Percentiles rank a stretch among this genome's conserved stretches.
These are phyloP conservation scores for Cliona cf. orientalis DNA, from an alignment of 37 sponge, comb jelly and placozoan species.

Conservation along the genomic window DNA sequence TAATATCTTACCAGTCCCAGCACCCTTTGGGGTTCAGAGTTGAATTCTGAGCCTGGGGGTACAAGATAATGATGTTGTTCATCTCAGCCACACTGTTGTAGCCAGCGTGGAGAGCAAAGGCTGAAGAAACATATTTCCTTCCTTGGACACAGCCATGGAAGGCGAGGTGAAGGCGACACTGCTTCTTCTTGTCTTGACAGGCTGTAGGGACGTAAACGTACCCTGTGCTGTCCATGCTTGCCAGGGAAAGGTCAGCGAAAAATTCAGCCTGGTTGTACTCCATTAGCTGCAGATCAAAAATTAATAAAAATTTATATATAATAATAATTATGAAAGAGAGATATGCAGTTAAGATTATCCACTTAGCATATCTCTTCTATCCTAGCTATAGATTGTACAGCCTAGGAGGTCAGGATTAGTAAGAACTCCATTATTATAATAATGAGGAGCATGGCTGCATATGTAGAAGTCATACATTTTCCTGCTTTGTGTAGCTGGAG, in stretches of 20 bases:
- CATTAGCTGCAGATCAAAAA: slow-evolving; percentile 39
- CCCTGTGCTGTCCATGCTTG: slow-evolving; percentile 73
- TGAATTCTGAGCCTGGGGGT: slow-evolving; percentile 66
- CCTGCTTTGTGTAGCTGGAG: slow-evolving; percentile 14
- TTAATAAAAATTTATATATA: too few species aligned
- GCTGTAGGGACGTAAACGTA: slow-evolving; percentile 83
- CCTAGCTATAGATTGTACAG: too few species aligned
- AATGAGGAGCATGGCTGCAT: too few species aligned
- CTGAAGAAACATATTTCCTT: slow-evolving; percentile 55
- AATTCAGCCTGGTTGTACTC: slow-evolving; percentile 82
- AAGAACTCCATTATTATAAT: too few species aligned
- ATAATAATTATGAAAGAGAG: too few species aligned
- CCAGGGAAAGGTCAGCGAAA: slow-evolving; percentile 22
- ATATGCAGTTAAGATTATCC: too few species aligned
- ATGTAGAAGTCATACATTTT: slow-evolving; percentile 54
- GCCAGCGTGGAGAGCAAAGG: slow-evolving; percentile 67
- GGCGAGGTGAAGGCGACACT: slow-evolving; percentile 76
- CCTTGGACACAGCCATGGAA: slow-evolving; percentile 89
- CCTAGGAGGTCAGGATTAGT: too few species aligned
- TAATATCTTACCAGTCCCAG: slow-evolving; percentile 81
- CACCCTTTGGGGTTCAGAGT: slow-evolving; percentile 78
- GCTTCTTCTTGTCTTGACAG: slow-evolving; percentile 46
- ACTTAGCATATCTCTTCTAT: too few species aligned
- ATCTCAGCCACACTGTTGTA: slow-evolving; percentile 71
- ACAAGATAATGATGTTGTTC: slow-evolving; percentile 79